Evolutionary conservation across 2,797 vertebrate species (phyloP).

Genomic region (Pteropus rufus): DNA sequence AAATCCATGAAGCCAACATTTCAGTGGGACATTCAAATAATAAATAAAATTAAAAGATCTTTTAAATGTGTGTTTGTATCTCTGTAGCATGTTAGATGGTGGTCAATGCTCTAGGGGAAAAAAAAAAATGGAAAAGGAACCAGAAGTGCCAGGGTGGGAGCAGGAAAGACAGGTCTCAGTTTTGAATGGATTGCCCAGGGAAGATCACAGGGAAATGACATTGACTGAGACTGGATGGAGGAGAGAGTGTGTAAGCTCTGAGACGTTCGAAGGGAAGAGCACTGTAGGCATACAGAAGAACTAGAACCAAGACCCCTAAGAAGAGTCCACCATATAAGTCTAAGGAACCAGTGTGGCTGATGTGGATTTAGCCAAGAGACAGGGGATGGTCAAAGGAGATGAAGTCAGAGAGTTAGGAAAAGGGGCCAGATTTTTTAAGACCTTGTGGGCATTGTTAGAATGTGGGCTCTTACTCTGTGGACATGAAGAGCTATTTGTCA

Average conservation of each 20-base stretch:
- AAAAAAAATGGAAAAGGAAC: background rate
- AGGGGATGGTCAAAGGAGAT: background rate
- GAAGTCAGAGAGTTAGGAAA: background rate
- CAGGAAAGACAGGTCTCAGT: background rate
- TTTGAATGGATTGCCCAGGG: background rate
- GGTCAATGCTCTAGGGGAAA: background rate
- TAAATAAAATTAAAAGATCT: background rate
- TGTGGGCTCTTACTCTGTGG: background rate
- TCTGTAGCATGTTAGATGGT: background rate
- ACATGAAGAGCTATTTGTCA: background rate
- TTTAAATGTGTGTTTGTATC: background rate
- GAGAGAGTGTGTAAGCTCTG: fast-evolving
- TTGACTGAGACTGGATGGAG: background rate
- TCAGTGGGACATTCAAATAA: background rate
- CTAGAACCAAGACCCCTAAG: no score
- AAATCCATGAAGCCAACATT: background rate
- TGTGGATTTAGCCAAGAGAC: background rate
- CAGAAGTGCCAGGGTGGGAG: background rate
- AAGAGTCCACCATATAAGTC: fast-evolving
- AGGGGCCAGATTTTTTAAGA: background rate
- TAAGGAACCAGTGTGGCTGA: background rate
- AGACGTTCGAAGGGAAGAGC: background rate
- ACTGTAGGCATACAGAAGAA: background rate
- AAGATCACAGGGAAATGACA: background rate
- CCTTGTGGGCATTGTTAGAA: background rate